Evolutionary conservation across 2,113 vertebrate species (phyloP).

Genomic region (Castor canadensis): DNA sequence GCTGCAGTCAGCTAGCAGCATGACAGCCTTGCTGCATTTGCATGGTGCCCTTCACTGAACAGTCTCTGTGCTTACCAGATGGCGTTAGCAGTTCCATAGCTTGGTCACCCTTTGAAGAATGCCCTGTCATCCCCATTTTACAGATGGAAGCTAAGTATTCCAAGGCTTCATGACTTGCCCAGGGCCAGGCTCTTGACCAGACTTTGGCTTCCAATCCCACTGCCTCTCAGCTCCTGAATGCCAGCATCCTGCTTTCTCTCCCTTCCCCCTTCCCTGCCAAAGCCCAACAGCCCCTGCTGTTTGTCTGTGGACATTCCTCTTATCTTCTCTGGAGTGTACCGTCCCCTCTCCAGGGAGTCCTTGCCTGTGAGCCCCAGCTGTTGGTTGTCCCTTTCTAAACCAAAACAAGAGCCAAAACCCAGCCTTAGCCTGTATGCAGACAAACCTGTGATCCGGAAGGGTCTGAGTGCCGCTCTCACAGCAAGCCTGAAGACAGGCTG

Average conservation of each 20-base stretch:
- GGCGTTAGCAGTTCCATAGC: accelerated
- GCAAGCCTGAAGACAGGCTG: neutral
- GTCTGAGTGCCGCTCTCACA: accelerated
- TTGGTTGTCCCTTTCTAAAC: neutral
- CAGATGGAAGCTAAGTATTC: neutral
- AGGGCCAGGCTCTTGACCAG: neutral
- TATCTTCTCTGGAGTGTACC: neutral
- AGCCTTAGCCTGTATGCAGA: neutral
- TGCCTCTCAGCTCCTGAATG: too few relatives aligned
- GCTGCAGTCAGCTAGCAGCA: neutral
- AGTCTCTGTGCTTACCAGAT: neutral
- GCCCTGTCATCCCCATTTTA: neutral
- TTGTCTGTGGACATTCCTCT: too few relatives aligned
- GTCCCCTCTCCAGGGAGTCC: neutral
- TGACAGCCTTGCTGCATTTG: accelerated
- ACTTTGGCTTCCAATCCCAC: neutral
- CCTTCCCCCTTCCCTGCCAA: too few relatives aligned
- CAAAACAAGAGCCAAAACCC: neutral
- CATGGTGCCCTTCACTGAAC: accelerated
- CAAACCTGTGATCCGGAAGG: neutral
- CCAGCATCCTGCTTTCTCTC: too few relatives aligned
- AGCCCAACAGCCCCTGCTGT: too few relatives aligned
- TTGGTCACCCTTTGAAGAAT: neutral
- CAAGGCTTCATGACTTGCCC: neutral
- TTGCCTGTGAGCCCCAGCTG: neutral